These are phyloP conservation scores for Drosophila mulleri DNA, from an alignment of 2,888 invertebrate species.

Conservation along the genomic window DNA sequence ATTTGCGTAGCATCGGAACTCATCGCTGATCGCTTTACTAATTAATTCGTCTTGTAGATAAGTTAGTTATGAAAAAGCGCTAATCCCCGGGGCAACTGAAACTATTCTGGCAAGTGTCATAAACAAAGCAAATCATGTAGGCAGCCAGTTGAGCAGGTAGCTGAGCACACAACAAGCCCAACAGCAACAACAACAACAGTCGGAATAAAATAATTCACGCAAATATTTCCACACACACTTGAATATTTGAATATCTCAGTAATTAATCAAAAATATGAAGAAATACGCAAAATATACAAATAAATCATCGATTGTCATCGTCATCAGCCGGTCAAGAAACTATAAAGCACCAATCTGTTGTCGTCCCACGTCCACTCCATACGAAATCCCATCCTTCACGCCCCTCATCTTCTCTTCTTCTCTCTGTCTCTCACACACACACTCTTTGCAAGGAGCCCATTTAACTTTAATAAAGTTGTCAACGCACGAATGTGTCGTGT, in stretches of 20 bases:
- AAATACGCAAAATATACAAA: conserved; percentile 63
- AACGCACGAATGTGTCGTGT: conserved; percentile 71
- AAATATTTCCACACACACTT: conserved; percentile 68
- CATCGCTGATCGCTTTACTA: conserved; percentile 54
- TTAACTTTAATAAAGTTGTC: conserved; percentile 75
- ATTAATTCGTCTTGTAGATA: conserved; percentile 71
- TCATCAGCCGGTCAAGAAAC: conserved; percentile 74
- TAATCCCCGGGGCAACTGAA: conserved; percentile 48
- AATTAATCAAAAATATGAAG: conserved; percentile 70
- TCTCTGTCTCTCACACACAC: background rate
- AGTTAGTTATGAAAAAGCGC: conserved; percentile 26
- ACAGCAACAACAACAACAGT: conserved; percentile 1
- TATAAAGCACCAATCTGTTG: conserved; percentile 67
- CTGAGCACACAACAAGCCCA: conserved; percentile 4
- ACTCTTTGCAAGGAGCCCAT: conserved; percentile 61
- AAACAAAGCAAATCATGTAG: conserved; percentile 46
- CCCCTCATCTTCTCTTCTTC: background rate
- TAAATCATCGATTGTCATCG: conserved; percentile 76
- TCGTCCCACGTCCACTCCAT: conserved; percentile 48
- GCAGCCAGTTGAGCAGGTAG: conserved; percentile 49
- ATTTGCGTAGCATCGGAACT: conserved; percentile 40
- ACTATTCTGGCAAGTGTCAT: conserved; percentile 61
- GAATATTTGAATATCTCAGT: conserved; percentile 77
- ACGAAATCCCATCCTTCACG: conserved; percentile 1
- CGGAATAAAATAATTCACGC: conserved; percentile 56